These are phyloP conservation scores for Calephelis virginiensis DNA, from an alignment of 1,140 invertebrate species.

Conservation along the genomic window DNA sequence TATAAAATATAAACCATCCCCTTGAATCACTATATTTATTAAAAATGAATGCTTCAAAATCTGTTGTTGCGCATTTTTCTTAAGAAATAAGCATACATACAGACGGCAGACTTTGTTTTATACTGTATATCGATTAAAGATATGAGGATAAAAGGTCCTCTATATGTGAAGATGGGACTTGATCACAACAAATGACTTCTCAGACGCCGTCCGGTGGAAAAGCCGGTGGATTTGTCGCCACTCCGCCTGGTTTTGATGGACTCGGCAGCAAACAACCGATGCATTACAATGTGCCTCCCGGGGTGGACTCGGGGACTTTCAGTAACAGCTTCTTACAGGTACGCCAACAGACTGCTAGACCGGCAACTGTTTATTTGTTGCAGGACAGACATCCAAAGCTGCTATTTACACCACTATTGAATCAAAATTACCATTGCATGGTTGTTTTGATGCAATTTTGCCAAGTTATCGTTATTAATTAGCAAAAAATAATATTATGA, in stretches of 20 bases:
- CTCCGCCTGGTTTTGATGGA: slow-evolving; percentile 50
- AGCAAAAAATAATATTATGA: no score
- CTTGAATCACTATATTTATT: no score
- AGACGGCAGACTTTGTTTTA: no score
- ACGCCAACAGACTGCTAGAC: background rate
- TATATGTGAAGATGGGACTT: no score
- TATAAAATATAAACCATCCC: no score
- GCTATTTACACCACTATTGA: slow-evolving; percentile 19
- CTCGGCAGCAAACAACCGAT: slow-evolving; percentile 77
- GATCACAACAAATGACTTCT: background rate
- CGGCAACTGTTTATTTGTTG: no score
- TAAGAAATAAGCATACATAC: no score
- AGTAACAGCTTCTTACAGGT: slow-evolving; percentile 81
- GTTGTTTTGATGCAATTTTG: background rate
- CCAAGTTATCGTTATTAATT: no score
- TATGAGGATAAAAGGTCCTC: no score
- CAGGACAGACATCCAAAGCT: background rate
- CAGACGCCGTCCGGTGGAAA: slow-evolving; percentile 71
- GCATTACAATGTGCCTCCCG: slow-evolving; percentile 86
- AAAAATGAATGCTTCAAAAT: no score
- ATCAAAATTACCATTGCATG: background rate
- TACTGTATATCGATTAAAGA: no score
- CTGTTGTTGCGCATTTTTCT: no score
- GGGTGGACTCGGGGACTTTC: slow-evolving; percentile 78
- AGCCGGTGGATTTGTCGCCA: slow-evolving; percentile 77